Percentiles rank a stretch among this genome's conserved stretches.
Conservation (phyloP, 1,140 invertebrate species). For the Goniozus legneri region DNA sequence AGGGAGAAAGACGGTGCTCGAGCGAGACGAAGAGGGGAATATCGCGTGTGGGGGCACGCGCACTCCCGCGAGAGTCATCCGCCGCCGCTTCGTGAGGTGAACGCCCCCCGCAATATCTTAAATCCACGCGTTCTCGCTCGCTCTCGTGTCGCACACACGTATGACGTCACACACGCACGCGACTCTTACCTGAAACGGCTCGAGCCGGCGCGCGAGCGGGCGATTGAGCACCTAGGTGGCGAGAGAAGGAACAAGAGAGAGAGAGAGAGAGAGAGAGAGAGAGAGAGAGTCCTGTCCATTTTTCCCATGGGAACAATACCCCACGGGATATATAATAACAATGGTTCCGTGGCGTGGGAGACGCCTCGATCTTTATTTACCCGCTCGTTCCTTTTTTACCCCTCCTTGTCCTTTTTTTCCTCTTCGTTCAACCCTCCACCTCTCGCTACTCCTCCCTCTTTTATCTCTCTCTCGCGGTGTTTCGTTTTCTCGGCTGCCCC, state of each 20-base stretch:
- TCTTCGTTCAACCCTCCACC: constrained; percentile 1
- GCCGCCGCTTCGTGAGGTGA: constrained; percentile 40
- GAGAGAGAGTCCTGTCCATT: constrained; percentile 33
- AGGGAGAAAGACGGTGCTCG: neutral
- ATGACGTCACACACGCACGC: neutral
- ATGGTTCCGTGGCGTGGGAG: constrained; percentile 41
- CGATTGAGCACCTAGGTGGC: constrained; percentile 2
- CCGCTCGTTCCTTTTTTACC: constrained; percentile 26
- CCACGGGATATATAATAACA: constrained; percentile 44
- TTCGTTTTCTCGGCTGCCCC: too few species aligned
- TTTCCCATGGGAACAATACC: constrained; percentile 48
- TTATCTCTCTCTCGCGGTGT: neutral
- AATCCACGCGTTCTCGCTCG: constrained; percentile 29
- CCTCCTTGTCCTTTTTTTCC: constrained; percentile 12
- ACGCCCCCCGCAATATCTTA: constrained; percentile 47
- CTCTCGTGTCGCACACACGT: constrained; percentile 5
- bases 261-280: constrained; percentile 9
- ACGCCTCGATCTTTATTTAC: constrained; percentile 44
- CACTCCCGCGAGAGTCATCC: constrained; percentile 14
- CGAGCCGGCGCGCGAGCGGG: constrained; percentile 2
- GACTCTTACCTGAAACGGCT: constrained; percentile 23
- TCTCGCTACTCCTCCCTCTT: neutral
- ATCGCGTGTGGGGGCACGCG: constrained; percentile 18
- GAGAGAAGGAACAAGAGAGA: constrained; percentile 11
- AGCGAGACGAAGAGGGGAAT: constrained; percentile 8